Conservation (phyloP, 2,113 vertebrate genomes). For the Thinocorus orbignyianus region DNA sequence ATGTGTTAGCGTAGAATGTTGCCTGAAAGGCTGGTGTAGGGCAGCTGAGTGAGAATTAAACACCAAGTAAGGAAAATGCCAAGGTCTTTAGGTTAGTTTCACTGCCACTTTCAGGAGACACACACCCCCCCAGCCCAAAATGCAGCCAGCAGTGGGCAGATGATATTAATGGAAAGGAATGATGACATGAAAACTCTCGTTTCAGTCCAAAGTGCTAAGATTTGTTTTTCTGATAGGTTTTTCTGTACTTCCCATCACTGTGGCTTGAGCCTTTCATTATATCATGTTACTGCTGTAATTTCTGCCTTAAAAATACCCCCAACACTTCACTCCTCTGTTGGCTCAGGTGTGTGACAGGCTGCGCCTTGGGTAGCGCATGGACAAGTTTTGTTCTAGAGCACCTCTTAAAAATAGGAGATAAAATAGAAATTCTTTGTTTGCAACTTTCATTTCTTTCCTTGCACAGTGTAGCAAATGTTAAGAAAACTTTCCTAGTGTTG, state of each 20-base stretch:
- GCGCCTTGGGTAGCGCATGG: background rate
- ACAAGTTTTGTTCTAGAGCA: background rate
- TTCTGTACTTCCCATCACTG: background rate
- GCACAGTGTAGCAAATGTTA: background rate
- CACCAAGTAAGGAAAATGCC: background rate
- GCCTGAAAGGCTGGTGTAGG: background rate
- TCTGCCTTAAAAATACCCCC: background rate
- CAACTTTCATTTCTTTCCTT: constrained; percentile 4
- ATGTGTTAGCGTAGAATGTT: background rate
- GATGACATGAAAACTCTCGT: background rate
- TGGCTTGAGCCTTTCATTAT: constrained; percentile 34
- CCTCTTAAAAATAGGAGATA: background rate
- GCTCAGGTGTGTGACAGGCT: background rate
- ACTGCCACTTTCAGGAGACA: background rate
- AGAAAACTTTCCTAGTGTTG: background rate
- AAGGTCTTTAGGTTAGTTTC: background rate
- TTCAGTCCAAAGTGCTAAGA: constrained; percentile 13
- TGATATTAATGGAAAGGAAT: background rate
- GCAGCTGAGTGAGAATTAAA: background rate
- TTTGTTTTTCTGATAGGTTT: constrained; percentile 15
- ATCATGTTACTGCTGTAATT: constrained; percentile 4
- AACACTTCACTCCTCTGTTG: background rate
- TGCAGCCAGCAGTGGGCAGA: background rate
- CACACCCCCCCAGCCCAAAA: too few species aligned
- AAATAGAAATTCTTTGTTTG: background rate